Base-by-base conservation (phyloP, 2,888 invertebrate genomes). In the Hypsopygia costalis region DNA sequence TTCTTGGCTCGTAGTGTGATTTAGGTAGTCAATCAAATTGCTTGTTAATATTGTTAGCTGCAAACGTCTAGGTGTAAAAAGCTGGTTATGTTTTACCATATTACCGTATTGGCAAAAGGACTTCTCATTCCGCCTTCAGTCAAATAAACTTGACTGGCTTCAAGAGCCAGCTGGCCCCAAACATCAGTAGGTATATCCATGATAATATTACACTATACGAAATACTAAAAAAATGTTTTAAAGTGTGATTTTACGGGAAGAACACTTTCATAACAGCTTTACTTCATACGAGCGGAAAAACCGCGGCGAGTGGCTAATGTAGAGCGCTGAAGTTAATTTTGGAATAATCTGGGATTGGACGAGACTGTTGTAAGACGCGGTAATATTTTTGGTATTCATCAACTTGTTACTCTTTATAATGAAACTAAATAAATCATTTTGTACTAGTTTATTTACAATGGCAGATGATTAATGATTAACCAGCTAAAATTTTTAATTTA, bases 91-190 rank as follows among this genome's bases (percentile, higher is more conserved):
- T 54, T 55, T 53, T 52, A 45, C 56, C 51, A 60, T 47, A 86
- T 90, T 94, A 96, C 96, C 93, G 96, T 96, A 78, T 91, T 92
- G 44, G 95, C 94, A 73, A 95, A 96, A 47, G 94, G 95, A 77
- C 95, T 95, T 69, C 94, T 92, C 59, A 93, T 86, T 58, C 94
- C 94, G 49, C 94, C 94, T 81, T 96, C 96, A 29, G 93, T 93
- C 53, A 96, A 90, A 81, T 95, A 96, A 51, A 96, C 94, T 83
- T 95, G 95, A 58, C 94, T 94, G 40, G 95, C 95, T 81, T 97
- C 96, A 44, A 96, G 90, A 46, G 96, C 96, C 64, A 97, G 88
- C 79, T 97, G 96, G 36, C 96, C 95, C 96, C 96, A 96, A 65
- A 97, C 94, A 90, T 96, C 94, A 40, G 93, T 92, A 34, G 91